A percentile compares a stretch with the other conserved stretches of the same genome.
phyloP scores from a whole-genome alignment of 2,888 invertebrate genomes.

The Drosophila falleni region DNA sequence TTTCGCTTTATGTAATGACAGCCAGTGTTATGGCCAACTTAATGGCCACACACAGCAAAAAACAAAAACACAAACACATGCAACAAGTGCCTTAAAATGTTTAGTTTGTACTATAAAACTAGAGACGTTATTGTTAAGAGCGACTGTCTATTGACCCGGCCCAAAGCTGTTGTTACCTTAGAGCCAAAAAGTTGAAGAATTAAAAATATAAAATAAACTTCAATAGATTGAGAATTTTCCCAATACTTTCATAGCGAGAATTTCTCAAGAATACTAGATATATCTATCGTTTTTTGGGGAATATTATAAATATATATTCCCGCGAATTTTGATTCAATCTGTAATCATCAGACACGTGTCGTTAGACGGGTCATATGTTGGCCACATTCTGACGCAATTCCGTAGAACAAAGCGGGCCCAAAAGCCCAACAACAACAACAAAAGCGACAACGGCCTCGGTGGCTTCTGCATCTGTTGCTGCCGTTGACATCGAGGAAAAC shows the following conservation, averaged over 20 bases:
- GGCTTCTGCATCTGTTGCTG: background rate
- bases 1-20: constrained; percentile 45
- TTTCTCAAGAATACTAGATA: constrained; percentile 12
- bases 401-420: constrained; percentile 38
- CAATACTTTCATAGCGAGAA: background rate
- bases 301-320: constrained; percentile 40
- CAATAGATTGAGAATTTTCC: constrained; percentile 2
- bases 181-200: background rate
- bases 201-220: background rate
- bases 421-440: constrained; percentile 23
- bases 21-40: constrained; percentile 53
- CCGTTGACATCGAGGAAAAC: constrained; percentile 56
- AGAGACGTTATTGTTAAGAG: constrained; percentile 41
- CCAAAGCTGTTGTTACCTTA: constrained; percentile 9
- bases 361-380: constrained; percentile 70
- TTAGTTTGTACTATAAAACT: constrained; percentile 69
- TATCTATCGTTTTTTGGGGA: background rate
- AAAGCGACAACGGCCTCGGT: constrained; percentile 19
- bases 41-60: constrained; percentile 50
- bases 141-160: constrained; percentile 63
- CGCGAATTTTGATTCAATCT: constrained; percentile 50
- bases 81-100: constrained; percentile 60
- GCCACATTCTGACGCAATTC: constrained; percentile 67
- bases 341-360: constrained; percentile 46
- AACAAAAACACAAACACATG: constrained; percentile 3